phyloP scores from a whole-genome alignment of 2,113 vertebrate genomes.

The Oxyruncus cristatus region DNA sequence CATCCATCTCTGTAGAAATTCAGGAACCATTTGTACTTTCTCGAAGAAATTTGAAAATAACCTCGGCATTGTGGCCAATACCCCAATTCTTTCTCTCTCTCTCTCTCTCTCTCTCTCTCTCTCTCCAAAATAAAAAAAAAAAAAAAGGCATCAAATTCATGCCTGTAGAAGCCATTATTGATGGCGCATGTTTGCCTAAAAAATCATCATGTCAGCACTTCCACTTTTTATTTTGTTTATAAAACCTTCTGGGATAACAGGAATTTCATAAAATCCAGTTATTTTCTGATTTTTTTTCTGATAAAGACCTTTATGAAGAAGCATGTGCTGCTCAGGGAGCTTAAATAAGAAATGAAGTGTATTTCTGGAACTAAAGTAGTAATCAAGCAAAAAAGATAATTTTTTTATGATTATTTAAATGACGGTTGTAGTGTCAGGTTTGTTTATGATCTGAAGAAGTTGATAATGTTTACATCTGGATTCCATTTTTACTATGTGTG shows the following conservation, averaged over 20 bases:
- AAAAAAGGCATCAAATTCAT: neutral
- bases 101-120: neutral
- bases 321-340: neutral
- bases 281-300: neutral
- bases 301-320: neutral
- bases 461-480: neutral
- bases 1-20: neutral
- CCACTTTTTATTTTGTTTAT: neutral
- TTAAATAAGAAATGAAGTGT: neutral
- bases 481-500: neutral
- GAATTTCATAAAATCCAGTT: neutral
- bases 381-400: neutral
- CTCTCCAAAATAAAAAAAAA: neutral
- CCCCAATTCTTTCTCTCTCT: neutral
- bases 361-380: neutral
- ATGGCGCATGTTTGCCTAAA: neutral
- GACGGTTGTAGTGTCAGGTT: neutral
- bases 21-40: neutral
- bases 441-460: neutral
- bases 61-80: neutral
- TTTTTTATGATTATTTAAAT: neutral
- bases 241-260: neutral
- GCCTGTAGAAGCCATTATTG: neutral
- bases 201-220: neutral
- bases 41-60: neutral